phyloP scores from a whole-genome alignment of 1,140 invertebrate genomes.

The Adelges cooleyi region DNA sequence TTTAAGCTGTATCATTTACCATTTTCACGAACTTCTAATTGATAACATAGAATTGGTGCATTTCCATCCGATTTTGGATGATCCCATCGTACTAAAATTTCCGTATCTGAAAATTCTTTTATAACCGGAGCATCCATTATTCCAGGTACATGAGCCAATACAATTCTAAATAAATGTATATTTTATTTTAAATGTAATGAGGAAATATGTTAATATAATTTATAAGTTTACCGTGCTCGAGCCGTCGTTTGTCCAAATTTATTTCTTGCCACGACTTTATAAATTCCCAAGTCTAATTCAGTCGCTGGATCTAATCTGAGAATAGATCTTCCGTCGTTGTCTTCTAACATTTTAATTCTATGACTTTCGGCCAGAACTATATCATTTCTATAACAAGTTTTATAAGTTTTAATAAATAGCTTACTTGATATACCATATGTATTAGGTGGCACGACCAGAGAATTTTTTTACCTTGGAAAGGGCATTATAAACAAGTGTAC shows the following conservation, averaged over 20 bases:
- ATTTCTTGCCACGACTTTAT: conserved; percentile 89
- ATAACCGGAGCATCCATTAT: conserved; percentile 77
- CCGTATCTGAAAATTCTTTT: conserved; percentile 66
- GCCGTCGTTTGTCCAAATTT: conserved; percentile 64
- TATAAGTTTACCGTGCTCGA: conserved; percentile 41
- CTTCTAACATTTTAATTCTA: conserved; percentile 60
- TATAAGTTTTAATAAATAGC: no score
- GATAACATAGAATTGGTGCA: conserved; percentile 70
- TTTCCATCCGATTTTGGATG: conserved; percentile 75
- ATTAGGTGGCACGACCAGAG: neutral
- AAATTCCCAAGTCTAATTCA: conserved; percentile 77
- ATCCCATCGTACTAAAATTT: conserved; percentile 80
- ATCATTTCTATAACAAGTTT: conserved; percentile 52
- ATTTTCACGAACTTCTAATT: conserved; percentile 63
- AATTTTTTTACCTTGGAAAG: no score
- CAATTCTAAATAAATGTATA: conserved; percentile 43
- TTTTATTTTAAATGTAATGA: neutral
- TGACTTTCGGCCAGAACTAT: conserved; percentile 67
- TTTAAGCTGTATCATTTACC: no score
- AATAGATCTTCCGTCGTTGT: conserved; percentile 64
- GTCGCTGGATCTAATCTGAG: conserved; percentile 61
- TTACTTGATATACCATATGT: neutral
- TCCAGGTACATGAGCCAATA: conserved; percentile 59
- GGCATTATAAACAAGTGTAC: no score
- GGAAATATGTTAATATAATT: neutral